Evolutionary conservation across 2,888 invertebrate species (phyloP).

Genomic region (Orgyia antiqua): DNA sequence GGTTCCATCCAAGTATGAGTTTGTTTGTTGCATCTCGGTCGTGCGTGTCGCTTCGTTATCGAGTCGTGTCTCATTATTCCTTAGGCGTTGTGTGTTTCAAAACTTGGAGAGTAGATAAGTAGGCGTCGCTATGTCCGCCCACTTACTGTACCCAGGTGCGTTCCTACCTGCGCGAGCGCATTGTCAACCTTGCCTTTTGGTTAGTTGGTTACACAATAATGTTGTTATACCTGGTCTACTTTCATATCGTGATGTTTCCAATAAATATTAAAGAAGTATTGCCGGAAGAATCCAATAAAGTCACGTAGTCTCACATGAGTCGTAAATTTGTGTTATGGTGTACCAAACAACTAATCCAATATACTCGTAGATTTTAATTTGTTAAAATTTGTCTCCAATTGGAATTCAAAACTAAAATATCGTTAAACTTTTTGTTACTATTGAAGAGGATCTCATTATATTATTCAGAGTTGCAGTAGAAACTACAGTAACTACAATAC

Average conservation of each 20-base stretch:
- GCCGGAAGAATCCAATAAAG: no score
- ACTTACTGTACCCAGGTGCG: constrained; percentile 64
- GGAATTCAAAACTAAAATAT: no score
- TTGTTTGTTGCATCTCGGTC: constrained; percentile 21
- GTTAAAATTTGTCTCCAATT: no score
- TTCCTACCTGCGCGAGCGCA: constrained; percentile 26
- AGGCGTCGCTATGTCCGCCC: constrained; percentile 53
- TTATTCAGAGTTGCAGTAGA: no score
- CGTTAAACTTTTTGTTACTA: no score
- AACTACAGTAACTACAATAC: no score
- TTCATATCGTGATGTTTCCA: constrained; percentile 18
- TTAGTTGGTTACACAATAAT: constrained; percentile 43
- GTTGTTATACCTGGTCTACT: constrained; percentile 34
- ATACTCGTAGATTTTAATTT: no score
- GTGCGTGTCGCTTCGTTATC: constrained; percentile 31
- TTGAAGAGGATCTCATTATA: no score
- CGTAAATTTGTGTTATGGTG: no score
- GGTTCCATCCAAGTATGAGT: constrained; percentile 7
- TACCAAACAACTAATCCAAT: no score
- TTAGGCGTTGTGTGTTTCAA: constrained; percentile 41
- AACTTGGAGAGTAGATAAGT: constrained; percentile 41
- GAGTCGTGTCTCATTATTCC: constrained; percentile 42
- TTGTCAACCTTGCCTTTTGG: constrained; percentile 45
- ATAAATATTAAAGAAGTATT: no score
- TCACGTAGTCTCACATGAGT: no score